A percentile compares a stretch with the other conserved stretches of the same genome.
These are phyloP conservation scores for Tympanoctomys barrerae DNA, from an alignment of 2,797 vertebrate species.

Conservation along the genomic window DNA sequence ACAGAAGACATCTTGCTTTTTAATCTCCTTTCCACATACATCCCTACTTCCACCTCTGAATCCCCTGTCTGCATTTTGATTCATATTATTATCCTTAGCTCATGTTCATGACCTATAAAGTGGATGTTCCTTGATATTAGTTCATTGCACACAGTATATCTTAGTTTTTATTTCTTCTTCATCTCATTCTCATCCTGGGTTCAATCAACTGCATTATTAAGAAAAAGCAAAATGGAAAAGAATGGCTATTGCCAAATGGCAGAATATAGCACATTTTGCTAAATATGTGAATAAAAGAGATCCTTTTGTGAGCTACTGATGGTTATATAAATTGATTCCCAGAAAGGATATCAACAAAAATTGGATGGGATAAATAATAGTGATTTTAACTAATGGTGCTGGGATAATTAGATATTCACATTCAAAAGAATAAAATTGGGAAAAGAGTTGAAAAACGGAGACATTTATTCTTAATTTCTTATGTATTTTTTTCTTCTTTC, in stretches of 20 bases:
- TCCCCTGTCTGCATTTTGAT: too few relatives aligned
- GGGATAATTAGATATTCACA: not conserved
- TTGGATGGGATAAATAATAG: not conserved
- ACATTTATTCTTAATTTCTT: too few relatives aligned
- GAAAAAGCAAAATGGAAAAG: not conserved
- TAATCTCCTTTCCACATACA: too few relatives aligned
- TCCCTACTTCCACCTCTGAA: too few relatives aligned
- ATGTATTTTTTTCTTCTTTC: too few relatives aligned
- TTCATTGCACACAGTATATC: too few relatives aligned
- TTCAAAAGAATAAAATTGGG: not conserved
- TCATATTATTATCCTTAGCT: too few relatives aligned
- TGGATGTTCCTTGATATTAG: too few relatives aligned
- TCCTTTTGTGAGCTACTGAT: not conserved
- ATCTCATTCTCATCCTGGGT: not conserved
- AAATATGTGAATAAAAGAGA: not conserved
- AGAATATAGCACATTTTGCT: not conserved
- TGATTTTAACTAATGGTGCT: not conserved
- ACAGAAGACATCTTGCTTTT: too few relatives aligned
- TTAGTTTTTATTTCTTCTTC: too few relatives aligned
- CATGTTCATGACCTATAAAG: too few relatives aligned
- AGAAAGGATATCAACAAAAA: not conserved
- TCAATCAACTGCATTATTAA: not conserved
- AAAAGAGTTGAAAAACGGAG: too few relatives aligned
- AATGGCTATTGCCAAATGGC: not conserved
- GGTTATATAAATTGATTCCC: not conserved